A percentile compares a stretch with the other conserved stretches of the same genome.
These are phyloP conservation scores for Campaea margaritaria DNA, from an alignment of 2,888 invertebrate genomes.

Conservation along the genomic window DNA sequence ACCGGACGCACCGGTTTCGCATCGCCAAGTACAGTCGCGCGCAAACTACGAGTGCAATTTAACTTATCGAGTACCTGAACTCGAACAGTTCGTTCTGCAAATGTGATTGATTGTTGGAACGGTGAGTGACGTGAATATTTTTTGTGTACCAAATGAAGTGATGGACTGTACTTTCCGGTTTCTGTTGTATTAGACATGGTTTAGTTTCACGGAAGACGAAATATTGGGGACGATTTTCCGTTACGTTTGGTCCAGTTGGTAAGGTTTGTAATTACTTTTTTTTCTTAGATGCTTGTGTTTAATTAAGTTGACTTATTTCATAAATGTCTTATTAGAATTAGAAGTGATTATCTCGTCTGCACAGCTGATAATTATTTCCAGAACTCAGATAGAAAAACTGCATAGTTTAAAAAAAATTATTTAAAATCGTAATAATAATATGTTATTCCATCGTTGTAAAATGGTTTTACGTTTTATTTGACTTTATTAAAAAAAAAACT, in stretches of 20 bases:
- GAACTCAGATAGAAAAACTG: too few species aligned
- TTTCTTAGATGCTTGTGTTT: not conserved
- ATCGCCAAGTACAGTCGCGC: slow-evolving; percentile 23
- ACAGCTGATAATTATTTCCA: too few species aligned
- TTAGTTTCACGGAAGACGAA: slow-evolving; percentile 33
- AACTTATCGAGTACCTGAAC: slow-evolving; percentile 25
- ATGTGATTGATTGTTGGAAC: slow-evolving; percentile 64
- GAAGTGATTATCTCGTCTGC: too few species aligned
- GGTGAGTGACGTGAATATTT: slow-evolving; percentile 63
- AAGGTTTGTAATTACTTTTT: slow-evolving; percentile 4
- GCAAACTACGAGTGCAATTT: slow-evolving; percentile 21
- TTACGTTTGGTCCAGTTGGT: slow-evolving; percentile 38
- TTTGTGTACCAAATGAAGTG: slow-evolving; percentile 41
- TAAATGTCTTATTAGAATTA: too few species aligned
- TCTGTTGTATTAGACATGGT: slow-evolving; percentile 32
- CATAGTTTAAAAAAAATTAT: too few species aligned
- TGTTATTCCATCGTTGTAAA: too few species aligned
- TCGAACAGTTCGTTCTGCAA: slow-evolving; percentile 42
- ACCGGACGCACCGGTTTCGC: slow-evolving; percentile 44
- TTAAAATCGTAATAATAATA: too few species aligned
- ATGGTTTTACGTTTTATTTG: too few species aligned
- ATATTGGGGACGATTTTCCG: slow-evolving; percentile 44
- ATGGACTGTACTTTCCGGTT: slow-evolving; percentile 16
- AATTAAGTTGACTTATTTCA: too few species aligned
- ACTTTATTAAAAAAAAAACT: too few species aligned